Evolutionary conservation across 2,113 vertebrate genomes (phyloP).

Genomic region (Sporophila hypoxantha): DNA sequence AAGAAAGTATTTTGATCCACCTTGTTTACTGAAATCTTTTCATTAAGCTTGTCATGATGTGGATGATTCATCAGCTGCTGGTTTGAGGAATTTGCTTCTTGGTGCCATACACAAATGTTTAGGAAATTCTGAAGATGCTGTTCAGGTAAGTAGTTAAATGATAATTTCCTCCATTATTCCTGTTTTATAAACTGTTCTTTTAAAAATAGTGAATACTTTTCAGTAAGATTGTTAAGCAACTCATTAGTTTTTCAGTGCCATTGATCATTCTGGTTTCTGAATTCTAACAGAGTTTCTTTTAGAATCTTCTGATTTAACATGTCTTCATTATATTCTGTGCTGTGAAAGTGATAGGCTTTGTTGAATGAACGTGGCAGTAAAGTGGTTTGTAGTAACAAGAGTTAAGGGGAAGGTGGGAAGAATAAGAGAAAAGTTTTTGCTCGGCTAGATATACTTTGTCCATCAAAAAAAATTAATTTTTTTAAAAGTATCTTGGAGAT

Average conservation of each 20-base stretch:
- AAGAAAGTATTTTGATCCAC: neutral
- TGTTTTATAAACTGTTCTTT: neutral
- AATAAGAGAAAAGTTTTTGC: neutral
- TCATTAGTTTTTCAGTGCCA: neutral
- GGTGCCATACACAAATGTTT: constrained; percentile 96
- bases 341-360: neutral
- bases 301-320: neutral
- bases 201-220: neutral
- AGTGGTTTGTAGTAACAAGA: neutral
- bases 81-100: constrained; percentile 90
- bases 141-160: constrained; percentile 73
- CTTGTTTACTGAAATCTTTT: constrained; percentile 14
- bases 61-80: constrained; percentile 79
- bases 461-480: neutral
- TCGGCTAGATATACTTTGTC: neutral
- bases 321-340: neutral
- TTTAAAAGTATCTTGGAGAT: neutral
- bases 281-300: neutral
- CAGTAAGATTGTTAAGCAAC: neutral
- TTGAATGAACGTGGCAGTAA: neutral
- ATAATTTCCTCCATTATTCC: neutral
- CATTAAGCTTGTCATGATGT: constrained; percentile 86
- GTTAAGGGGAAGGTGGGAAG: neutral
- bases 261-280: neutral
- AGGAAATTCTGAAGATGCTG: constrained; percentile 89